Evolutionary conservation across 2,888 invertebrate species (phyloP).

Genomic region (Cartodere bifasciata): DNA sequence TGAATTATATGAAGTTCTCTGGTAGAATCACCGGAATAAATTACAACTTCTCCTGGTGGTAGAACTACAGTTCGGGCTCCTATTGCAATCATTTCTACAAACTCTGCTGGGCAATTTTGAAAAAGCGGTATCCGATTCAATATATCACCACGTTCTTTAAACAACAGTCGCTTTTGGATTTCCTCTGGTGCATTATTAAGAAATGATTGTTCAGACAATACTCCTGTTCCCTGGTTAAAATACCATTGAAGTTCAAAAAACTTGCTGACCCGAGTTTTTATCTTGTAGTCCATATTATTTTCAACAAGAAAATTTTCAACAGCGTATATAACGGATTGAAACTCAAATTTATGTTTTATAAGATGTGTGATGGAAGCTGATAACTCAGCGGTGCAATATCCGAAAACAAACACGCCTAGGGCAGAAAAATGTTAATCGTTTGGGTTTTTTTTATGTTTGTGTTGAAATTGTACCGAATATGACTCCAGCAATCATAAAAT

Average conservation of each 20-base stretch:
- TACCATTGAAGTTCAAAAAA: constrained; percentile 43
- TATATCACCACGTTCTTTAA: constrained; percentile 29
- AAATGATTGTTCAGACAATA: constrained; percentile 5
- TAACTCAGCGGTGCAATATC: constrained; percentile 41
- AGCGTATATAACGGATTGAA: constrained; percentile 38
- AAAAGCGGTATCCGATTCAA: constrained; percentile 35
- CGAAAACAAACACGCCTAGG: constrained; percentile 38
- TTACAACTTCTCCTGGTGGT: constrained; percentile 41
- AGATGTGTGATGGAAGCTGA: constrained; percentile 39
- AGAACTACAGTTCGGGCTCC: constrained; percentile 16
- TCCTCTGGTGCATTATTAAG: constrained; percentile 8
- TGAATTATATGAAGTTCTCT: constrained; percentile 42
- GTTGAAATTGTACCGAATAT: constrained; percentile 18
- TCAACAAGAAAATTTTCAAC: constrained; percentile 40
- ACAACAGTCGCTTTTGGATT: constrained; percentile 18
- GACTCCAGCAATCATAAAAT: constrained; percentile 14
- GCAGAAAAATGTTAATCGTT: constrained; percentile 27
- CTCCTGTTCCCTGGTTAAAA: constrained; percentile 37
- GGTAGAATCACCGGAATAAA: constrained; percentile 39
- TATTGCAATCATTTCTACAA: constrained; percentile 32
- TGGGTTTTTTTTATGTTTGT: too few relatives aligned
- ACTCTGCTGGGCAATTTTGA: constrained; percentile 26
- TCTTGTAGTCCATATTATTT: constrained; percentile 37
- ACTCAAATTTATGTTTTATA: constrained; percentile 38
- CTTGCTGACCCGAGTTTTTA: constrained; percentile 38